These are phyloP conservation scores for Encarsia formosa DNA, from an alignment of 2,888 invertebrate species.

Conservation along the genomic window DNA sequence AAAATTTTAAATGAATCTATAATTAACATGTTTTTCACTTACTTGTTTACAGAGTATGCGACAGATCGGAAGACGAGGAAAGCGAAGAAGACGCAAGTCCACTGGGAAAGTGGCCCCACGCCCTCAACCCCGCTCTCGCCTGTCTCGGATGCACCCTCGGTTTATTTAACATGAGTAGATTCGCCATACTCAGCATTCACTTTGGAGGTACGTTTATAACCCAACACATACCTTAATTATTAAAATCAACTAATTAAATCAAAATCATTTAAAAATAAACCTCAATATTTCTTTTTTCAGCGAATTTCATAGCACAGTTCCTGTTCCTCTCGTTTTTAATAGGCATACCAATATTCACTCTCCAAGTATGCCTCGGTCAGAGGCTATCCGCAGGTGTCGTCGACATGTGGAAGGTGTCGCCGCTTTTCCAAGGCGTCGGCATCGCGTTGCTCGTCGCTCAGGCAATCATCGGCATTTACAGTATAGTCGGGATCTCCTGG, in stretches of 20 bases:
- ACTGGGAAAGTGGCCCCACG: slow-evolving; percentile 64
- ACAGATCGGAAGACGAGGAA: slow-evolving; percentile 52
- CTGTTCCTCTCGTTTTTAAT: slow-evolving; percentile 74
- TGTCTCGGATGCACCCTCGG: slow-evolving; percentile 82
- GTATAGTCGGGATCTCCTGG: slow-evolving; percentile 87
- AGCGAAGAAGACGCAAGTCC: slow-evolving; percentile 54
- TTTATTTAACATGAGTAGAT: slow-evolving; percentile 82
- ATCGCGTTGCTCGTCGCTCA: slow-evolving; percentile 76
- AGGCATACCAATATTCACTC: slow-evolving; percentile 79
- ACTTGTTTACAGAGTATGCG: slow-evolving; percentile 52
- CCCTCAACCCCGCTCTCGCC: slow-evolving; percentile 74
- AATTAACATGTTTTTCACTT: not conserved
- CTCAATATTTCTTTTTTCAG: slow-evolving; percentile 49
- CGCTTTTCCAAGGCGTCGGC: slow-evolving; percentile 86
- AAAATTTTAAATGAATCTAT: too few species aligned
- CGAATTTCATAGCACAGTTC: slow-evolving; percentile 85
- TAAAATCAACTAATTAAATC: not conserved
- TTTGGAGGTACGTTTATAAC: slow-evolving; percentile 66
- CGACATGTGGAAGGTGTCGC: slow-evolving; percentile 91
- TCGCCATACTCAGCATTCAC: slow-evolving; percentile 79
- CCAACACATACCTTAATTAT: slow-evolving; percentile 1
- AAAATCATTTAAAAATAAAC: not conserved
- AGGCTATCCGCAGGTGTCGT: slow-evolving; percentile 79
- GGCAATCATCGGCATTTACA: slow-evolving; percentile 79
- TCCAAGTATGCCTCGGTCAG: slow-evolving; percentile 82